A percentile compares a stretch with the other conserved stretches of the same genome.
These are phyloP conservation scores for Strigops habroptila DNA, from an alignment of 2,113 vertebrate species.

Conservation along the genomic window DNA sequence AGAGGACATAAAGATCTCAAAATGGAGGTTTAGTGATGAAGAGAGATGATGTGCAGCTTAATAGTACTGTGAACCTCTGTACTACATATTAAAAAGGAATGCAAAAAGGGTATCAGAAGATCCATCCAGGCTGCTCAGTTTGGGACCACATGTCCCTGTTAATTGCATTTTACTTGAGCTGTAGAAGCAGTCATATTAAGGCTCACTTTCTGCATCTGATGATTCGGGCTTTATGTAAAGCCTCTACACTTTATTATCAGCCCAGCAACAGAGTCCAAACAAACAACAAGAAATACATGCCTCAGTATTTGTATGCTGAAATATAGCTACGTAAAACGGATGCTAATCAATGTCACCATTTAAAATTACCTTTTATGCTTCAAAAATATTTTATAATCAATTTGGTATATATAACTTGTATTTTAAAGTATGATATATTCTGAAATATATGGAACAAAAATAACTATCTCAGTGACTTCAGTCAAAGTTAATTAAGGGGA, in stretches of 20 bases:
- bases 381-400: neutral
- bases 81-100: neutral
- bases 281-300: neutral
- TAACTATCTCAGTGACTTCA: neutral
- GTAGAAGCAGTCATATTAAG: neutral
- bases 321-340: neutral
- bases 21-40: neutral
- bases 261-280: neutral
- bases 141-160: neutral
- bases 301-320: neutral
- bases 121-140: neutral
- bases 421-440: neutral
- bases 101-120: neutral
- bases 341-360: neutral
- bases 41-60: neutral
- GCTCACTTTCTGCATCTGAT: neutral
- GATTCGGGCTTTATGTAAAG: neutral
- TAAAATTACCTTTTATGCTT: neutral
- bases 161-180: neutral
- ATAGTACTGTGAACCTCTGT: neutral
- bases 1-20: neutral
- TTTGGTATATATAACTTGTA: neutral
- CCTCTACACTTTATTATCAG: neutral
- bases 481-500: neutral
- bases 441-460: neutral